Percentiles rank a stretch among this genome's conserved stretches.
phyloP scores from a whole-genome alignment of 2,888 invertebrate genomes.

The Dryobota labecula region DNA sequence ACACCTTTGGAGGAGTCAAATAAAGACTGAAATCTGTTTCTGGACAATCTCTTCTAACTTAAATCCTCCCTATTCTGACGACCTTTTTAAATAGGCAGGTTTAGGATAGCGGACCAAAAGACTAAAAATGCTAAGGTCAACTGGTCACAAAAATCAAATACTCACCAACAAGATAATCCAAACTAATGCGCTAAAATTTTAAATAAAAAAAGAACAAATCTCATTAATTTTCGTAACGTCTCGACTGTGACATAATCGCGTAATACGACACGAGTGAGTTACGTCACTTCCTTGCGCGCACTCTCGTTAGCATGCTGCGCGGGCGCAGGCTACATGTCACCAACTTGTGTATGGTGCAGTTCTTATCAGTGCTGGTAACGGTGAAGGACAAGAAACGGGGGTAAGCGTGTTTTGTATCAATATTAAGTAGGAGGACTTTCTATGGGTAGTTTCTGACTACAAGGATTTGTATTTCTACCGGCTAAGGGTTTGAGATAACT shows the following conservation, averaged over 20 bases:
- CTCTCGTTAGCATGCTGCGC: slow-evolving; percentile 56
- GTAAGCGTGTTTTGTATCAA: slow-evolving; percentile 15
- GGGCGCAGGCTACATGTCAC: slow-evolving; percentile 61
- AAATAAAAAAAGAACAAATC: slow-evolving; percentile 35
- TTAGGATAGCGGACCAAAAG: too few relatives aligned
- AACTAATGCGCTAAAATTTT: slow-evolving; percentile 10
- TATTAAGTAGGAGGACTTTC: not conserved
- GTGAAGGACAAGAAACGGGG: slow-evolving; percentile 36
- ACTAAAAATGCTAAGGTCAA: too few relatives aligned
- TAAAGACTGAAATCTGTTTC: not conserved
- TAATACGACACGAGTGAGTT: slow-evolving; percentile 34
- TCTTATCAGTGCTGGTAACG: slow-evolving; percentile 36
- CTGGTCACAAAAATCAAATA: not conserved
- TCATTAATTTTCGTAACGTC: slow-evolving; percentile 52
- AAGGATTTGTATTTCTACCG: not conserved
- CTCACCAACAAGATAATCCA: not conserved
- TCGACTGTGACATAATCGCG: slow-evolving; percentile 51
- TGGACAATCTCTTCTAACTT: too few relatives aligned
- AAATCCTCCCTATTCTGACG: too few relatives aligned
- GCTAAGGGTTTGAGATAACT: not conserved
- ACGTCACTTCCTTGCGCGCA: slow-evolving; percentile 56
- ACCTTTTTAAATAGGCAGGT: too few relatives aligned
- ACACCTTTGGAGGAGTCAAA: not conserved
- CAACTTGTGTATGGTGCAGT: slow-evolving; percentile 32
- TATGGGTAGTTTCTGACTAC: too few relatives aligned